These are phyloP conservation scores for Grallaria varia DNA, from an alignment of 2,113 vertebrate genomes.

Conservation along the genomic window DNA sequence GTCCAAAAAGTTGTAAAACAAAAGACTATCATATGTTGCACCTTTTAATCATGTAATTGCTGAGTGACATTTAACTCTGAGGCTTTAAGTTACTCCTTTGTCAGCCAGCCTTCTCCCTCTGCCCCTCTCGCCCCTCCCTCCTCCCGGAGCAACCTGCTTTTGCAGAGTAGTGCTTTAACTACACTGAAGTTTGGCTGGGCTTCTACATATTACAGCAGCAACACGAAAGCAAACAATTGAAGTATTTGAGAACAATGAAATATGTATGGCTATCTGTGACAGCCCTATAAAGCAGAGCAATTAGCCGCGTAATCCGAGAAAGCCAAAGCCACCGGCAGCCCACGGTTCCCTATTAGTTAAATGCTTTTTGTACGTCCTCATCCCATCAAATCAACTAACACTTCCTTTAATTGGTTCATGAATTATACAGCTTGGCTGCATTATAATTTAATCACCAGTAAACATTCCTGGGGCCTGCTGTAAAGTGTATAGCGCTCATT, in stretches of 20 bases:
- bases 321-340: slow-evolving; percentile 81
- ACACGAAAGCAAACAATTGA: slow-evolving; percentile 93
- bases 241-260: slow-evolving; percentile 99
- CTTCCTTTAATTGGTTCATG: slow-evolving; percentile 99
- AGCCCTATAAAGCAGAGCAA: slow-evolving; percentile 98
- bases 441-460: slow-evolving; percentile 99
- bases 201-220: slow-evolving; percentile 91
- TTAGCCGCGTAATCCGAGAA: slow-evolving; percentile 98
- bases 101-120: slow-evolving; percentile 42
- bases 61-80: slow-evolving; percentile 64
- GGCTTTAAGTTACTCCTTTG: slow-evolving; percentile 69
- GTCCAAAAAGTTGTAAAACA: slow-evolving; percentile 60
- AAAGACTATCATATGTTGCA: slow-evolving; percentile 53
- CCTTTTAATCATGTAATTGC: slow-evolving; percentile 81
- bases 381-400: slow-evolving; percentile 99
- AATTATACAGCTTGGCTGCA: slow-evolving; percentile 97
- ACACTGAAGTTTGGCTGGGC: slow-evolving; percentile 93
- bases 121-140: slow-evolving; percentile 14
- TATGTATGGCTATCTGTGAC: slow-evolving; percentile 99
- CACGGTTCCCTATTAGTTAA: slow-evolving; percentile 95
- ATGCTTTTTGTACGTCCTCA: slow-evolving; percentile 99
- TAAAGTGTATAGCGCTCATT: slow-evolving; percentile 97
- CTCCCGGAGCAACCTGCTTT: slow-evolving; percentile 29
- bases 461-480: slow-evolving; percentile 93
- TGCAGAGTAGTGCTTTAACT: slow-evolving; percentile 79